Base-by-base conservation (phyloP, 2,797 vertebrate species). In the Labroides dimidiatus region DNA sequence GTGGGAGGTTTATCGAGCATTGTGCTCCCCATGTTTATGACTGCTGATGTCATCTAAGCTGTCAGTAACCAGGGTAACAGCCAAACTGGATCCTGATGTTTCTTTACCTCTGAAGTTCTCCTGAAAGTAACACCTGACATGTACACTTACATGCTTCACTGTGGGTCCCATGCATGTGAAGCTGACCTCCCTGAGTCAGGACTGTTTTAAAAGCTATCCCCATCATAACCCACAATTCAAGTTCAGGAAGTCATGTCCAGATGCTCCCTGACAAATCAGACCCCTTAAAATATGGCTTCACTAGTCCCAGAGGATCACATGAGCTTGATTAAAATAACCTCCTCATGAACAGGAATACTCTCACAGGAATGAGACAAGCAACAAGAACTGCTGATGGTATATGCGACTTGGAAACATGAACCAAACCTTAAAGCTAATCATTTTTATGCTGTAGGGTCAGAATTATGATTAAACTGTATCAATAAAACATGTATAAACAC, bases 21-120 rank as follows among this genome's bases (percentile, higher is more conserved):
- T 59, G 14, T 50, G 6, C 52, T 58, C 1, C 4, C 17, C 33
- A 0, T 62, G 70, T 64, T 69, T 81, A 53, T 56, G 68, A 20
- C 24, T 68, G 52, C 19, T 74, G 51, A 54, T 24, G 51, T 55
- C 59, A 58, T n/a, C 58, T 21, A 44, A 50, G 10, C 50, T 27
- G 37, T 11, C 50, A 16, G 17, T 23, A 45, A 37, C n/a, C 20
- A 51, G n/a, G 44, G 30, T 48, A 30, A 51, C 55, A n/a, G 53
- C 15, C 23, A 52, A 21, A 64, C 65, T 73, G 67, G 43, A 77
- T 44, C 39, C 42, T 53, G 37, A 60, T n/a, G 8, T 63, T 2
- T 66, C 15, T 21, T 1, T 7, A n/a, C 10, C 2, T 6, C 17
- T 54, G 14, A 56, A 41, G n/a, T 20, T n/a, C 21, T 23, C 24